A percentile compares a stretch with the other conserved stretches of the same genome.
Conservation (phyloP, 2,113 vertebrate species). For the Nematolebias whitei region DNA sequence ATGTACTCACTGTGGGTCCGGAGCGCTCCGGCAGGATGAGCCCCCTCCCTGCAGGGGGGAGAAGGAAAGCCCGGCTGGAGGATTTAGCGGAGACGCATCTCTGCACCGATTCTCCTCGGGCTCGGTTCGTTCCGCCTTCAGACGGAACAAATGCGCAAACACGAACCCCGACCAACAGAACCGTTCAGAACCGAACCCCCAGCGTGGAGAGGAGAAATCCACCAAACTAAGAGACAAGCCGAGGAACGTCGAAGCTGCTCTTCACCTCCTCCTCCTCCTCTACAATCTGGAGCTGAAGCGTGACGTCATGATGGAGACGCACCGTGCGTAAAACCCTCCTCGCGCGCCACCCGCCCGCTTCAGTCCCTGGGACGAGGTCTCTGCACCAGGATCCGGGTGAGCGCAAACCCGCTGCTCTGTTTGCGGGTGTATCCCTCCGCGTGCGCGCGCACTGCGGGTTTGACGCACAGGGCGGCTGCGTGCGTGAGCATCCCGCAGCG, state of each 20-base stretch:
- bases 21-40: conserved; percentile 51
- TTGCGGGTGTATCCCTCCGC: conserved; percentile 22
- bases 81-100: conserved; percentile 63
- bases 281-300: conserved; percentile 72
- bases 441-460: conserved; percentile 32
- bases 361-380: conserved; percentile 10
- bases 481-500: conserved; percentile 25
- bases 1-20: conserved; percentile 69
- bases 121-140: conserved; percentile 59
- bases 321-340: conserved; percentile 61
- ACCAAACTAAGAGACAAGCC: conserved; percentile 41
- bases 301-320: conserved; percentile 78
- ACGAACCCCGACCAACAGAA: conserved; percentile 41
- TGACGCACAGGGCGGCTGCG: no score
- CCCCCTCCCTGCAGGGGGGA: conserved; percentile 50
- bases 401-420: conserved; percentile 24
- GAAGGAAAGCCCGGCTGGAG: conserved; percentile 35
- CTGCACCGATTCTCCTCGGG: conserved; percentile 41
- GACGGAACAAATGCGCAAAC: conserved; percentile 43
- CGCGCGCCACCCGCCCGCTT: conserved; percentile 25
- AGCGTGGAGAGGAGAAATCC: conserved; percentile 45
- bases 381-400: conserved; percentile 13
- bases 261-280: conserved; percentile 46
- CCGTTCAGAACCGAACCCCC: conserved; percentile 18
- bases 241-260: conserved; percentile 60